Conservation (phyloP, 2,888 invertebrate species). For the Leptodirus hochenwartii region DNA sequence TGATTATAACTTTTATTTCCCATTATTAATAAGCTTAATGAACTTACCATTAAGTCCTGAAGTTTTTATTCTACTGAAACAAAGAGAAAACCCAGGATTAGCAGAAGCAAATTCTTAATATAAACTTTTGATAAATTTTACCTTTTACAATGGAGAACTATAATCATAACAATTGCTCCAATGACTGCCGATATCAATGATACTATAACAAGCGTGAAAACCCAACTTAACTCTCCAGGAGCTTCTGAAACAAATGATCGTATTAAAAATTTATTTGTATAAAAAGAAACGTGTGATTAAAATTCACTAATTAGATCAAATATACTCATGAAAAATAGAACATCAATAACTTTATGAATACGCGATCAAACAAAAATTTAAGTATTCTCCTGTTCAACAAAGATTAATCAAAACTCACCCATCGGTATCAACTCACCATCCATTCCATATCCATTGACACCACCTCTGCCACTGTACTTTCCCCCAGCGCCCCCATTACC, state of each 20-base stretch:
- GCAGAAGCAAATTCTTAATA: no score
- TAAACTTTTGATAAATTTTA: no score
- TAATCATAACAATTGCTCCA: slow-evolving; percentile 54
- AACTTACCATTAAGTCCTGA: slow-evolving; percentile 20
- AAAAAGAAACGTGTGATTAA: slow-evolving; percentile 1
- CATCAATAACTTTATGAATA: no score
- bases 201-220: slow-evolving; percentile 48
- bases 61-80: slow-evolving; percentile 21
- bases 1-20: not conserved
- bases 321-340: no score
- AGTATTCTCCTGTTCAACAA: no score
- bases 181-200: slow-evolving; percentile 49
- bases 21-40: not conserved
- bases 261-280: no score
- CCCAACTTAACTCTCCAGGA: slow-evolving; percentile 48
- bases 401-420: no score
- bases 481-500: slow-evolving; percentile 7
- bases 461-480: slow-evolving; percentile 5
- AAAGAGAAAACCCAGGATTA: slow-evolving; percentile 13
- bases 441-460: not conserved
- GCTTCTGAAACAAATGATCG: slow-evolving; percentile 32
- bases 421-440: slow-evolving; percentile 4
- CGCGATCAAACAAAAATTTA: no score
- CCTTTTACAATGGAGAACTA: slow-evolving; percentile 48
- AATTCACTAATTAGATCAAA: no score